Percentiles rank a stretch among this genome's conserved stretches.
Conservation (phyloP, 2,113 vertebrate species). For the Stegostoma tigrinum region DNA sequence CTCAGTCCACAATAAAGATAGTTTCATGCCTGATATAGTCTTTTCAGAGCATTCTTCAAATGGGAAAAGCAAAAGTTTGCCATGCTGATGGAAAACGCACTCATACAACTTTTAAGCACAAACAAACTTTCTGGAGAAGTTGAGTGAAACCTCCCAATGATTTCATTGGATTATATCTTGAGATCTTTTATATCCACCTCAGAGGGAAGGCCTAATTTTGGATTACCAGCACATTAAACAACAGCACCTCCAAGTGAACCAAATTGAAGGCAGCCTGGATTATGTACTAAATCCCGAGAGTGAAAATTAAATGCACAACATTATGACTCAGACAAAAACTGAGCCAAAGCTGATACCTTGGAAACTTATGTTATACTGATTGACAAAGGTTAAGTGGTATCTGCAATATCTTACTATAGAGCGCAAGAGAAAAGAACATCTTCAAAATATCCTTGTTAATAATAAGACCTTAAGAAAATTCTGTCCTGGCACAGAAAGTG, state of each 20-base stretch:
- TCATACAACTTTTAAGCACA: neutral
- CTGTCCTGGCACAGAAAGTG: neutral
- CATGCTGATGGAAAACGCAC: neutral
- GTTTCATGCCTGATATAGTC: neutral
- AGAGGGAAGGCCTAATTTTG: neutral
- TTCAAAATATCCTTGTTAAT: neutral
- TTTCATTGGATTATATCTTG: neutral
- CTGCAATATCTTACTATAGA: neutral
- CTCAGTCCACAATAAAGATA: neutral
- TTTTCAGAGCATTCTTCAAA: neutral
- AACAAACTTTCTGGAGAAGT: neutral
- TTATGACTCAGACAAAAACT: neutral
- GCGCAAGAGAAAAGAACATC: neutral
- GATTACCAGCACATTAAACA: neutral
- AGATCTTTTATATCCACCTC: neutral
- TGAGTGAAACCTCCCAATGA: neutral
- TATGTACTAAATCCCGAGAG: neutral
- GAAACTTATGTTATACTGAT: neutral
- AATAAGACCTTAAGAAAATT: neutral
- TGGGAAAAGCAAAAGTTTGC: neutral
- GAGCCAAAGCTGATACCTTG: neutral
- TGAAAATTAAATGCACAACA: neutral
- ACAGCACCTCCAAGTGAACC: neutral
- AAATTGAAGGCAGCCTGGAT: neutral
- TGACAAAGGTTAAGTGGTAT: conserved; percentile 17